Conservation (phyloP, 2,888 invertebrate genomes). For the Flexamia atlantica region DNA sequence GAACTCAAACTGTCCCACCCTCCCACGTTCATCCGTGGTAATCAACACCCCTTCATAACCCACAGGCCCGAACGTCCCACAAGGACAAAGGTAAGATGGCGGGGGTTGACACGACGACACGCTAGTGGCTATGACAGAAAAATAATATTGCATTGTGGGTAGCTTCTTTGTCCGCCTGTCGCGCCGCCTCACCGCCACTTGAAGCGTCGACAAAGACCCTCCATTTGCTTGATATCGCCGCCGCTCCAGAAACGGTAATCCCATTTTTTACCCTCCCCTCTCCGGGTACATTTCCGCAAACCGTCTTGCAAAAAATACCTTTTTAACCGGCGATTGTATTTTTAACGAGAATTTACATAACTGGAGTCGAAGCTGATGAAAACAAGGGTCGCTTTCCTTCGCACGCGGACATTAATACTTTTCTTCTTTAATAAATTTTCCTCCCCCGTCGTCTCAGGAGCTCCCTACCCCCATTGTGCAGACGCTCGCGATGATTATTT, state of each 20-base stretch:
- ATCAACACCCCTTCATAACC: background rate
- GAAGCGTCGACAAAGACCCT: conserved; percentile 43
- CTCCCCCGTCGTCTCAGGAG: conserved; percentile 1
- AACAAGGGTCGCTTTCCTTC: conserved; percentile 18
- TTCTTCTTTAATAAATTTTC: conserved; percentile 45
- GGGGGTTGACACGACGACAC: background rate
- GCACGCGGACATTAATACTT: conserved; percentile 48
- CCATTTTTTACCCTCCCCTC: conserved; percentile 48
- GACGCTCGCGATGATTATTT: conserved; percentile 23
- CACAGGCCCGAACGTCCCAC: background rate
- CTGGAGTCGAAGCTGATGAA: conserved; percentile 34
- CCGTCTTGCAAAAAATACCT: conserved; percentile 50
- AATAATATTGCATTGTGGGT: conserved; percentile 55
- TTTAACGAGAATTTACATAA: conserved; percentile 55
- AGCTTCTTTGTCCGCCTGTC: conserved; percentile 29
- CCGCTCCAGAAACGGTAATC: conserved; percentile 20
- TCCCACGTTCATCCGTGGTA: too few species aligned
- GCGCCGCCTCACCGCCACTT: conserved; percentile 24
- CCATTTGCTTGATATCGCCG: conserved; percentile 53
- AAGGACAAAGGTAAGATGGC: conserved; percentile 38
- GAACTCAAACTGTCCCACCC: too few species aligned
- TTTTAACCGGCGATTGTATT: conserved; percentile 57
- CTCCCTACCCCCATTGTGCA: background rate
- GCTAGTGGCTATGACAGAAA: conserved; percentile 50
- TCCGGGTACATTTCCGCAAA: conserved; percentile 53